Base-by-base conservation (phyloP, 2,797 vertebrate genomes). In the Knipowitschia caucasica region DNA sequence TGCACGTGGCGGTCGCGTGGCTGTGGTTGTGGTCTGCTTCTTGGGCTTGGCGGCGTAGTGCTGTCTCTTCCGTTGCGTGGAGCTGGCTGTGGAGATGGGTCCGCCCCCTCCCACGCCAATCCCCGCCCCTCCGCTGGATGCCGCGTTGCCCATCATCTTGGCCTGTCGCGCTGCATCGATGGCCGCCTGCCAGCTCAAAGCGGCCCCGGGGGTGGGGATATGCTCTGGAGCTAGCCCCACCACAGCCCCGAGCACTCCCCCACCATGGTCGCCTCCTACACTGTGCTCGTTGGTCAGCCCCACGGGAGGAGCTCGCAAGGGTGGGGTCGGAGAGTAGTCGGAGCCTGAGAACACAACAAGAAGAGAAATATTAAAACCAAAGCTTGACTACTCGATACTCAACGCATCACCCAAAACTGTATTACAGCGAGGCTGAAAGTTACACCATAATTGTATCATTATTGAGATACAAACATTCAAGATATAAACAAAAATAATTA, bases 161-260 rank as follows among this genome's bases (percentile, higher is more conserved):
- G 97, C 97, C 69, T 98, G 95, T 64, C 96, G 86, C 14, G 97
- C 97, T 0, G 97, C 97, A 1, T 98, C 95, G 0, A 99, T 99
- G 5, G 97, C 97, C 1, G 97, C 95, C 80, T 99, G 97, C 97
- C 97, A 99, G 82, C 93, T 98, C 60, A 99, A 88, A 38, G 95
- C 94, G 0, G 95, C 95, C 53, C 95, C 95, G 0, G 95, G 93
- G 0, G 92, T 94, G 64, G 96, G 87, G 72, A 98, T 94, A 79
- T 99, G 96, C 89, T 99, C 96, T 0, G 95, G 93, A 35, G 95
- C 96, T 24, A 99, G 90, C 39, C 96, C 96, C 23, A 95, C 92
- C 24, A 94, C 92, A 0, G 92, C 91, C 0, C 92, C 94, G 23
- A 78, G 31, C 58, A 71, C 92, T 7, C 92, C 15, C 83, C 94